Evolutionary conservation across 2,113 vertebrate genomes (phyloP).

Genomic region (Taxidea taxus): DNA sequence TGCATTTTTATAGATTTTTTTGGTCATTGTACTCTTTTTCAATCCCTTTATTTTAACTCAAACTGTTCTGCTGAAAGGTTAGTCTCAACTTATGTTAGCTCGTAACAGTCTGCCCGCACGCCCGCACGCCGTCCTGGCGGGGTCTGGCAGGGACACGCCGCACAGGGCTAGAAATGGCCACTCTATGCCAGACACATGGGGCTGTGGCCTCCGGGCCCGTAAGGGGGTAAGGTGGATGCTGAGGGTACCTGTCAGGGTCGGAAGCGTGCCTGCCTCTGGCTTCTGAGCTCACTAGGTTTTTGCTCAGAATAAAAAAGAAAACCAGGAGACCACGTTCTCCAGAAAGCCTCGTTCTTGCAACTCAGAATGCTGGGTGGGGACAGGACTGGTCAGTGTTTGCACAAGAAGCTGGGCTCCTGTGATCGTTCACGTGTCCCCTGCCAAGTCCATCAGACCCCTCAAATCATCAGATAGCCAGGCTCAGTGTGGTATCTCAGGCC

Average conservation of each 20-base stretch:
- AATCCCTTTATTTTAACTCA: conserved; percentile 88
- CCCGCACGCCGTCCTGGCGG: conserved; percentile 49
- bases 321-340: neutral
- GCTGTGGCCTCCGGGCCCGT: rapidly evolving
- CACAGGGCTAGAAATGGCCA: rapidly evolving
- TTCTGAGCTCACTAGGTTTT: neutral
- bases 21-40: conserved; percentile 89
- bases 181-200: neutral
- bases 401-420: neutral
- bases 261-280: too few species aligned
- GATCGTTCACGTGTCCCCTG: rapidly evolving
- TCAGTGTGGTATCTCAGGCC: neutral
- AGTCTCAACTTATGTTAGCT: conserved; percentile 83
- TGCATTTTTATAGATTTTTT: conserved; percentile 92
- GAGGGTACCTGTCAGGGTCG: neutral
- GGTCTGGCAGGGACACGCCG: neutral
- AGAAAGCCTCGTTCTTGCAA: rapidly evolving
- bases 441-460: neutral
- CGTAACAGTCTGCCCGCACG: conserved; percentile 77
- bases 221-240: neutral
- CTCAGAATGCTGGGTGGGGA: neutral
- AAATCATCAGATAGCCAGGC: neutral
- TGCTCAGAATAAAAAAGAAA: neutral
- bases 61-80: conserved; percentile 85
- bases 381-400: neutral